Percentiles rank a stretch among this genome's conserved stretches.
These are phyloP conservation scores for Dendronephthya gigantea DNA, from an alignment of 64 coral and sea anemone species.

Conservation along the genomic window DNA sequence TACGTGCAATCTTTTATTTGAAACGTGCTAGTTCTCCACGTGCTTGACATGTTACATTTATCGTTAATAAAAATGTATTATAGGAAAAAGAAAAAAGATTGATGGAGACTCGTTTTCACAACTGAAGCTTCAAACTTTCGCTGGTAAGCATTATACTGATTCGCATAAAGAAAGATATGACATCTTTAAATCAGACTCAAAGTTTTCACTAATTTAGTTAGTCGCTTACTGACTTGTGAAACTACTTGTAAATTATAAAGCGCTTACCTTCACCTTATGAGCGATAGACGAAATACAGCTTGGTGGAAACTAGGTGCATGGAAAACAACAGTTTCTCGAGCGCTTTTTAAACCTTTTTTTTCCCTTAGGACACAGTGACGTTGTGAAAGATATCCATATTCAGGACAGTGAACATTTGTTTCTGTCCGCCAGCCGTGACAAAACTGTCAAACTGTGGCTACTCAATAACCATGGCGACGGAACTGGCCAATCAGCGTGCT, in stretches of 20 bases:
- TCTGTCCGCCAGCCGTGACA: constrained; percentile 85
- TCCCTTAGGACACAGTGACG: constrained; percentile 63
- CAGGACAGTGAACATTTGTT: constrained; percentile 93
- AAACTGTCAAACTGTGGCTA: constrained; percentile 90
- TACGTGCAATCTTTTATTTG: too few species aligned
- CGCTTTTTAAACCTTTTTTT: neutral
- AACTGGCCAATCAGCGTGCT: constrained; percentile 91
- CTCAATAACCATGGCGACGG: constrained; percentile 98
- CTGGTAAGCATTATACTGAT: constrained; percentile 41
- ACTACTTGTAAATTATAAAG: too few species aligned
- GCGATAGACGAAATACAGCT: too few species aligned
- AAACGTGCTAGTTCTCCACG: too few species aligned
- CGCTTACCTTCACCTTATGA: too few species aligned
- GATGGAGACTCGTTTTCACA: constrained; percentile 46
- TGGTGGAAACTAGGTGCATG: too few species aligned
- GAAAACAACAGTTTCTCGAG: neutral
- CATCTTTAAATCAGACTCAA: too few species aligned
- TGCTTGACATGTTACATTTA: too few species aligned
- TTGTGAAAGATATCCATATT: constrained; percentile 58
- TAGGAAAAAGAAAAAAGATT: constrained; percentile 27
- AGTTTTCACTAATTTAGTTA: too few species aligned
- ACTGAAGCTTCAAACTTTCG: constrained; percentile 80
- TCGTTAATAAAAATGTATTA: neutral
- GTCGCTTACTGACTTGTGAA: too few species aligned
- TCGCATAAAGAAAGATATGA: too few species aligned